A percentile compares a stretch with the other conserved stretches of the same genome.
These are phyloP conservation scores for Otocyon megalotis DNA, from an alignment of 2,113 vertebrate species.

Conservation along the genomic window DNA sequence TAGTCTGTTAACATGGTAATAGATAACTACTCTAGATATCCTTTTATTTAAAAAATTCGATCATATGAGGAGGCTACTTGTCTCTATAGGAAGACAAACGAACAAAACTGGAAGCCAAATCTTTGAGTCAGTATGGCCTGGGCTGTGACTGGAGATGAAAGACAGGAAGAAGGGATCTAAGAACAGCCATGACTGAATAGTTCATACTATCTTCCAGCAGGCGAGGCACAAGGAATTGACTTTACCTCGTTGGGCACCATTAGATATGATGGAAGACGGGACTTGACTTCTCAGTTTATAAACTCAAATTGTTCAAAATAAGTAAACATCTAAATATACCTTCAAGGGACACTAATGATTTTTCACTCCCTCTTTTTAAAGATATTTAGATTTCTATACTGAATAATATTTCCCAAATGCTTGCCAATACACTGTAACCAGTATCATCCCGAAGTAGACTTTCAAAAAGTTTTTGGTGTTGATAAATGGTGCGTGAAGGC, in stretches of 20 bases:
- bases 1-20: background rate
- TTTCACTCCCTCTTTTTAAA: background rate
- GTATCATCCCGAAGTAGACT: background rate
- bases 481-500: background rate
- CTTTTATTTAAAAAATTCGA: background rate
- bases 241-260: background rate
- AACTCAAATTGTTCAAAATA: background rate
- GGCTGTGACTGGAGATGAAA: background rate
- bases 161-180: background rate
- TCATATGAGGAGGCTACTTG: background rate
- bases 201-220: background rate
- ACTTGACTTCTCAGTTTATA: background rate
- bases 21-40: background rate
- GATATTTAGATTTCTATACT: background rate
- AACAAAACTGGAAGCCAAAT: background rate
- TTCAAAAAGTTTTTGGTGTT: background rate
- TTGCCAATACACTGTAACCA: background rate
- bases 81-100: background rate
- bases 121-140: background rate
- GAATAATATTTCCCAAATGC: conserved; percentile 5
- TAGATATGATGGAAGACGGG: background rate
- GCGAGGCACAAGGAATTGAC: background rate
- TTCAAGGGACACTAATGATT: background rate
- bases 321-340: background rate
- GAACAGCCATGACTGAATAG: fast-evolving